A percentile compares a stretch with the other conserved stretches of the same genome.
Conservation (phyloP, 2,797 vertebrate genomes). For the Thalassophryne amazonica region DNA sequence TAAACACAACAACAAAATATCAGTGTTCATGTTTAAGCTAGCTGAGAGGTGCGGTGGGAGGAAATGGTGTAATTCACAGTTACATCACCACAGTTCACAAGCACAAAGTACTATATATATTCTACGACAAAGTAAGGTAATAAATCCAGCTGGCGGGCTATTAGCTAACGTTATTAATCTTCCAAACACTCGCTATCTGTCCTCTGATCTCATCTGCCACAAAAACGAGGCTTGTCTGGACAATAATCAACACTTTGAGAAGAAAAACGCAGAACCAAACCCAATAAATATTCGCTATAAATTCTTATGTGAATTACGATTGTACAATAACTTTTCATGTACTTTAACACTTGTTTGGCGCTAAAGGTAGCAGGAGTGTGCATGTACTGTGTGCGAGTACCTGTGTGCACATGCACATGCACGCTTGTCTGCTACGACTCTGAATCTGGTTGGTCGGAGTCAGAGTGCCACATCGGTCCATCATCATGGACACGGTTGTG, state of each 20-base stretch:
- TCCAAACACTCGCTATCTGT: conserved; percentile 32
- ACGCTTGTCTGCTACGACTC: conserved; percentile 54
- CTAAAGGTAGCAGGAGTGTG: conserved; percentile 45
- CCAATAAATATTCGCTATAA: conserved; percentile 62
- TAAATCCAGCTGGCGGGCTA: conserved; percentile 29
- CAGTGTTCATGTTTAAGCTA: too few species aligned
- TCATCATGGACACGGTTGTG: conserved; percentile 76
- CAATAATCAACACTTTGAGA: conserved; percentile 31
- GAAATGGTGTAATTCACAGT: conserved; percentile 1
- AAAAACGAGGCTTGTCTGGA: conserved; percentile 43
- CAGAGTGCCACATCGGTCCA: conserved; percentile 78
- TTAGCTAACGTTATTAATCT: conserved; percentile 34
- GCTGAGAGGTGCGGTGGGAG: too few species aligned
- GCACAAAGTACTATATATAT: neutral
- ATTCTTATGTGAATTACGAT: conserved; percentile 51
- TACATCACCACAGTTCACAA: neutral
- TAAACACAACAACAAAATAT: too few species aligned
- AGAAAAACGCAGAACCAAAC: conserved; percentile 25
- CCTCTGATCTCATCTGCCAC: conserved; percentile 59
- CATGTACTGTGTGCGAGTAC: conserved; percentile 39
- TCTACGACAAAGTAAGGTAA: conserved; percentile 11
- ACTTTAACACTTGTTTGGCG: conserved; percentile 24
- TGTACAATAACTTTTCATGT: conserved; percentile 39
- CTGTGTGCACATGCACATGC: conserved; percentile 1
- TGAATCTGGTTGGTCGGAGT: conserved; percentile 65